Percentiles rank a stretch among this genome's conserved stretches.
These are phyloP conservation scores for Alosa sapidissima DNA, from an alignment of 2,797 vertebrate species.

Conservation along the genomic window DNA sequence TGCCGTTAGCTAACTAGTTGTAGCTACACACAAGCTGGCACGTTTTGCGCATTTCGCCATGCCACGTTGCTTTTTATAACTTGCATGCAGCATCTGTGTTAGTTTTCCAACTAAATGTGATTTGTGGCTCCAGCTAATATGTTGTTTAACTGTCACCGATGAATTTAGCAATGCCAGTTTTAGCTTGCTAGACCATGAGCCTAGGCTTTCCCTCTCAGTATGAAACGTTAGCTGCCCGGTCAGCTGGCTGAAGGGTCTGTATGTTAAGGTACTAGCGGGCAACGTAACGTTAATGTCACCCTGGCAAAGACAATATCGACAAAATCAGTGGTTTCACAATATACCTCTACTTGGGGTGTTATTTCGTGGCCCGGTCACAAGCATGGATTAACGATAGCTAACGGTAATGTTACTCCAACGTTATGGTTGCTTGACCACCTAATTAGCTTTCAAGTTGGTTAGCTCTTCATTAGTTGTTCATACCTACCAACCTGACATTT, in stretches of 20 bases:
- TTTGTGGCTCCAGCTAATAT: neutral
- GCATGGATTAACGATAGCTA: neutral
- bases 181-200: constrained; percentile 22
- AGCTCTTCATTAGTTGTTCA: neutral
- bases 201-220: constrained; percentile 51
- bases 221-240: constrained; percentile 34
- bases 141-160: neutral
- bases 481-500: neutral
- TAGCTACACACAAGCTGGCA: neutral
- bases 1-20: constrained; percentile 32
- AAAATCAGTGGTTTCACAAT: neutral
- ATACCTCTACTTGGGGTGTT: neutral
- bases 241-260: neutral
- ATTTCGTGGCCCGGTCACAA: neutral
- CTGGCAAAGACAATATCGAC: neutral
- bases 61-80: neutral
- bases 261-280: neutral
- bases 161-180: neutral
- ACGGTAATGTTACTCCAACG: neutral
- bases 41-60: constrained; percentile 25
- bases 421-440: neutral
- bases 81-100: neutral
- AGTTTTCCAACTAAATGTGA: neutral
- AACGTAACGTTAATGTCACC: neutral
- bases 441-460: neutral